Percentiles rank a stretch among this genome's conserved stretches.
phyloP scores from a whole-genome alignment of 2,888 invertebrate genomes.

The Sarcophaga carnaria region DNA sequence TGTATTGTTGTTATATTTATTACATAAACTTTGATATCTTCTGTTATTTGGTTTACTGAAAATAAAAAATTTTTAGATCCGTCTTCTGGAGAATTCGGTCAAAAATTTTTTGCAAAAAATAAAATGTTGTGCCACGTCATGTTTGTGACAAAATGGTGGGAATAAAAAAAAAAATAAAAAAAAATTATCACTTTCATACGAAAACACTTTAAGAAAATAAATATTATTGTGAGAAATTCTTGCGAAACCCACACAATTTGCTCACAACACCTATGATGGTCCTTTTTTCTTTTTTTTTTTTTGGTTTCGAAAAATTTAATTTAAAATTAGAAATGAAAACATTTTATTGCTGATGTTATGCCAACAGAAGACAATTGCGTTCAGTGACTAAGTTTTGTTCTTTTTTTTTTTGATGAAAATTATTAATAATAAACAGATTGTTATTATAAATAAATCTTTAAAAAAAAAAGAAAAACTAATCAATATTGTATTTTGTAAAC shows the following conservation, averaged over 20 bases:
- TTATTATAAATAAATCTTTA: no score
- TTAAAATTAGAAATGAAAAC: conserved; percentile 24
- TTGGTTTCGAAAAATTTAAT: conserved; percentile 3
- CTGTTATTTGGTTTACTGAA: no score
- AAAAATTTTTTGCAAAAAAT: neutral
- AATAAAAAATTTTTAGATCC: no score
- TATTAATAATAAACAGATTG: no score
- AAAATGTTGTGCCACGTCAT: neutral
- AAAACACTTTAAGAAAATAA: conserved; percentile 44
- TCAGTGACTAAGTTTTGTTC: conserved; percentile 20
- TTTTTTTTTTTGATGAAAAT: neutral
- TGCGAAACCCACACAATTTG: conserved; percentile 52
- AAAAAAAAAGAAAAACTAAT: no score
- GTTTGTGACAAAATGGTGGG: conserved; percentile 15
- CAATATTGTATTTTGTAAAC: no score
- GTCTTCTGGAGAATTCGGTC: neutral
- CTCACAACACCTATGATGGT: neutral
- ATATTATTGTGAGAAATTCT: conserved; percentile 43
- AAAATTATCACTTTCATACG: conserved; percentile 49
- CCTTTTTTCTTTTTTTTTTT: neutral
- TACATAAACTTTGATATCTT: no score
- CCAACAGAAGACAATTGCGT: conserved; percentile 23
- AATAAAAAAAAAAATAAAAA: conserved; percentile 51
- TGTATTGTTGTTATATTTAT: no score
- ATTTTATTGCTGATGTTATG: conserved; percentile 14